A percentile compares a stretch with the other conserved stretches of the same genome.
phyloP scores from a whole-genome alignment of 2,797 vertebrate species.

The Lacerta agilis region DNA sequence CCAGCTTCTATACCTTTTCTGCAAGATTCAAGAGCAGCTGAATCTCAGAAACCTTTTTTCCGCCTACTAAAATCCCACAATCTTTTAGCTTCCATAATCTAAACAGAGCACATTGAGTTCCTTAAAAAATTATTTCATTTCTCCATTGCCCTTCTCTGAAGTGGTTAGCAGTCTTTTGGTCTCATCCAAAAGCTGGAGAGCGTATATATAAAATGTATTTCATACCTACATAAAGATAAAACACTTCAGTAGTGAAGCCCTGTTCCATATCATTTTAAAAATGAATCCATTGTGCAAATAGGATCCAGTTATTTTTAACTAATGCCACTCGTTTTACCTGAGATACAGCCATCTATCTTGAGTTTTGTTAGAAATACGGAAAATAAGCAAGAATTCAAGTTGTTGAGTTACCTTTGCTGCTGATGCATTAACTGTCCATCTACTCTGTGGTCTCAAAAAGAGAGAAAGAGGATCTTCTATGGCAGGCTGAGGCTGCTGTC shows the following conservation, averaged over 20 bases:
- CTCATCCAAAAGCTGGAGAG: not conserved
- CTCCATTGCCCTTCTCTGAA: not conserved
- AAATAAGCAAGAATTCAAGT: not conserved
- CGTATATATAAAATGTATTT: not conserved
- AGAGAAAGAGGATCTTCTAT: not conserved
- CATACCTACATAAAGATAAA: not conserved
- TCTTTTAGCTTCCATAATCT: not conserved
- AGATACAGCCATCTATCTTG: not conserved
- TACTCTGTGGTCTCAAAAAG: not conserved
- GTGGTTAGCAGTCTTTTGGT: not conserved
- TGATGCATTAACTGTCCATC: not conserved
- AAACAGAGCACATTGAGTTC: not conserved
- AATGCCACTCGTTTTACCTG: not conserved
- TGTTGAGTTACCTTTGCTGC: constrained; percentile 4
- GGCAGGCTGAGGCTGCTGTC: not conserved
- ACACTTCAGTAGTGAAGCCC: not conserved
- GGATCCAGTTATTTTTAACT: not conserved
- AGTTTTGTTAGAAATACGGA: not conserved
- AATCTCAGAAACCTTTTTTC: not conserved
- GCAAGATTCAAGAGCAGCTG: not conserved
- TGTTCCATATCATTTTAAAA: not conserved
- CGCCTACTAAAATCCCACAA: not conserved
- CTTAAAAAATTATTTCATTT: not conserved
- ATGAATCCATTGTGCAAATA: not conserved
- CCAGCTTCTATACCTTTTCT: not conserved